phyloP scores from a whole-genome alignment of 2,888 invertebrate species.

The Chirona hameri region DNA sequence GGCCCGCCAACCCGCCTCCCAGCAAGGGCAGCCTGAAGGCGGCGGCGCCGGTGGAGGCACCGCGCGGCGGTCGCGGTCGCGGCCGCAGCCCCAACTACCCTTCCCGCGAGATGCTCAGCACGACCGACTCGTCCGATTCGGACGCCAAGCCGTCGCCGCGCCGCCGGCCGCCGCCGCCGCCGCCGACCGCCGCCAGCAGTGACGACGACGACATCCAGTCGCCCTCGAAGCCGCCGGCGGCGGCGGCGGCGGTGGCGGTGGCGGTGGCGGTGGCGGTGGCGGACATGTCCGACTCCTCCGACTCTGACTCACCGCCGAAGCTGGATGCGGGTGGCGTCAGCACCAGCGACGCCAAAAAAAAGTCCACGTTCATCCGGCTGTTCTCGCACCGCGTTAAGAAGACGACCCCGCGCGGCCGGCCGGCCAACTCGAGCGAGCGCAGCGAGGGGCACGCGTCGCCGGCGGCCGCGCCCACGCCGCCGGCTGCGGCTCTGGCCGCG shows the following conservation, averaged over 20 bases:
- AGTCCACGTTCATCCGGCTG: constrained; percentile 12
- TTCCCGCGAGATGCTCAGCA: neutral
- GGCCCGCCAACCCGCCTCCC: neutral
- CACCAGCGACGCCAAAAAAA: constrained; percentile 27
- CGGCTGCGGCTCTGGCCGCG: neutral
- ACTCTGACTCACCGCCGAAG: constrained; percentile 27
- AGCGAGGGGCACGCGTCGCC: neutral
- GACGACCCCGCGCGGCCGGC: constrained; percentile 1
- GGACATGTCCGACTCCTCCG: neutral
- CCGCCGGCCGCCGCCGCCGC: neutral
- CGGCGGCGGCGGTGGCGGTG: neutral
- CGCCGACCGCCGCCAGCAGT: neutral
- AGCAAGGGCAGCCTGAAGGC: constrained; percentile 5
- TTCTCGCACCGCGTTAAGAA: constrained; percentile 7
- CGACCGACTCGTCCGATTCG: neutral
- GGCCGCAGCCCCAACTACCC: neutral
- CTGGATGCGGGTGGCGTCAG: constrained; percentile 22
- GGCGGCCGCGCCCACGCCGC: neutral
- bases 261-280: neutral
- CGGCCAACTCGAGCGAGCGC: constrained; percentile 28
- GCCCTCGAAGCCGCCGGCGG: neutral
- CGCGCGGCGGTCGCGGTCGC: neutral
- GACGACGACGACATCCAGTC: neutral
- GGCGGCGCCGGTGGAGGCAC: neutral
- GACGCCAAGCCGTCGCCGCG: neutral